A percentile compares a stretch with the other conserved stretches of the same genome.
phyloP scores from a whole-genome alignment of 2,888 invertebrate species.

The Monochamus alternatus region DNA sequence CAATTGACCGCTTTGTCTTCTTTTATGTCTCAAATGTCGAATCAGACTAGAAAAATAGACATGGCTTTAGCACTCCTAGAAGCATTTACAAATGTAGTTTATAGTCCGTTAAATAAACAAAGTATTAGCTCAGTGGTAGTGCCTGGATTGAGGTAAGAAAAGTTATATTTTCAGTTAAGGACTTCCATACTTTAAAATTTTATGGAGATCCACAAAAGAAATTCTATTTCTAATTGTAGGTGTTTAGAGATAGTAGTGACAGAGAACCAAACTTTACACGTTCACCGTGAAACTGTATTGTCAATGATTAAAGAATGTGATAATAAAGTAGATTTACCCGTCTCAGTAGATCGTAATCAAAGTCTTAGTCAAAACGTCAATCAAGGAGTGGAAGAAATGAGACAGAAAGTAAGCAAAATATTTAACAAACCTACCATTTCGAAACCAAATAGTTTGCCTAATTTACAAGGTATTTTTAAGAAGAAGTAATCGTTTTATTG shows the following conservation, averaged over 20 bases:
- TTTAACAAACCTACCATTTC: slow-evolving; percentile 70
- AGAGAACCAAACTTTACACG: slow-evolving; percentile 69
- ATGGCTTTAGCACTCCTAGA: slow-evolving; percentile 77
- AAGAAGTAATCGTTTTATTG: slow-evolving; percentile 65
- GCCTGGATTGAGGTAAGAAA: slow-evolving; percentile 72
- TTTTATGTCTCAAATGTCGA: slow-evolving; percentile 73
- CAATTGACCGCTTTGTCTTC: slow-evolving; percentile 75
- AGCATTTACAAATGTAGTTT: slow-evolving; percentile 76
- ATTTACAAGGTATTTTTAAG: slow-evolving; percentile 70
- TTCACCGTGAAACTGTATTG: slow-evolving; percentile 72
- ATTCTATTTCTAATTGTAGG: slow-evolving; percentile 56
- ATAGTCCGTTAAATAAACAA: slow-evolving; percentile 72
- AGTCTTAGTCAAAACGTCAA: slow-evolving; percentile 69
- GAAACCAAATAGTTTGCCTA: slow-evolving; percentile 67
- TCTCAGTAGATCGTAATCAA: slow-evolving; percentile 48
- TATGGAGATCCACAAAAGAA: too few relatives aligned
- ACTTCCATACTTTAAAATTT: too few relatives aligned
- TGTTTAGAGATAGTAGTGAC: slow-evolving; percentile 71
- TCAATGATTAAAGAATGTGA: slow-evolving; percentile 74
- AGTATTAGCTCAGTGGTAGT: slow-evolving; percentile 71
- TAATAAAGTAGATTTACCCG: slow-evolving; percentile 66
- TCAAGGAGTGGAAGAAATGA: slow-evolving; percentile 76
- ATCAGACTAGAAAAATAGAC: slow-evolving; percentile 74
- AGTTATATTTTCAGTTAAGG: too few relatives aligned
- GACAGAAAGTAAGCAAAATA: slow-evolving; percentile 76